Percentiles rank a stretch among this genome's conserved stretches.
These are phyloP conservation scores for Boloria selene DNA, from an alignment of 2,888 invertebrate species.

Conservation along the genomic window DNA sequence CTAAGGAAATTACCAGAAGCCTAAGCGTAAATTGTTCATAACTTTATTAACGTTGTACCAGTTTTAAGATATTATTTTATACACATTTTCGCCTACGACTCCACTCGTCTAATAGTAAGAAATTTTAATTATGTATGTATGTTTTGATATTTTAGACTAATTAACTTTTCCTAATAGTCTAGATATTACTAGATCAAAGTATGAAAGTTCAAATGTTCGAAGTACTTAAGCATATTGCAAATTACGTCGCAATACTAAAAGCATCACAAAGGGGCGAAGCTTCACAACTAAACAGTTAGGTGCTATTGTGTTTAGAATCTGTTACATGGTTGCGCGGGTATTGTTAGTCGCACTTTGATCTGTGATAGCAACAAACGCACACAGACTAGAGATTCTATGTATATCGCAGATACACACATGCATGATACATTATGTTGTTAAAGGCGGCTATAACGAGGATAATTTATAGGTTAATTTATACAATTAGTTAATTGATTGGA, in stretches of 20 bases:
- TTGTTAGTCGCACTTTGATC: slow-evolving; percentile 22
- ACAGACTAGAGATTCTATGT: background rate
- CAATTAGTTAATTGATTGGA: no score
- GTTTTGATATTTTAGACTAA: no score
- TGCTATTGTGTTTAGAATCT: slow-evolving; percentile 12
- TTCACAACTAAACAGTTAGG: slow-evolving; percentile 16
- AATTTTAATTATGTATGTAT: no score
- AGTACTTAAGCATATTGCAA: background rate
- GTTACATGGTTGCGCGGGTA: slow-evolving; percentile 18
- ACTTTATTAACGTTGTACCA: no score
- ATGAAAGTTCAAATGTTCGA: background rate
- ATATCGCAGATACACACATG: no score
- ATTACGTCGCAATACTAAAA: slow-evolving; percentile 8
- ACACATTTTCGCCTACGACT: no score
- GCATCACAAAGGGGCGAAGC: slow-evolving; percentile 19
- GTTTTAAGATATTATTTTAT: no score
- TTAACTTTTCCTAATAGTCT: no score
- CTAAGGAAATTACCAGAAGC: slow-evolving; percentile 21
- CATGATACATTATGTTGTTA: no score
- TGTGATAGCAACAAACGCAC: background rate
- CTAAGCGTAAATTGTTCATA: background rate
- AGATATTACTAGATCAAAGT: background rate
- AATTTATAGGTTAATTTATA: no score
- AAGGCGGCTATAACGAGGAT: no score
- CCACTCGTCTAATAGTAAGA: no score